Percentiles rank a stretch among this genome's conserved stretches.
Conservation (phyloP, 2,888 invertebrate genomes). For the Neoaliturus tenellus region DNA sequence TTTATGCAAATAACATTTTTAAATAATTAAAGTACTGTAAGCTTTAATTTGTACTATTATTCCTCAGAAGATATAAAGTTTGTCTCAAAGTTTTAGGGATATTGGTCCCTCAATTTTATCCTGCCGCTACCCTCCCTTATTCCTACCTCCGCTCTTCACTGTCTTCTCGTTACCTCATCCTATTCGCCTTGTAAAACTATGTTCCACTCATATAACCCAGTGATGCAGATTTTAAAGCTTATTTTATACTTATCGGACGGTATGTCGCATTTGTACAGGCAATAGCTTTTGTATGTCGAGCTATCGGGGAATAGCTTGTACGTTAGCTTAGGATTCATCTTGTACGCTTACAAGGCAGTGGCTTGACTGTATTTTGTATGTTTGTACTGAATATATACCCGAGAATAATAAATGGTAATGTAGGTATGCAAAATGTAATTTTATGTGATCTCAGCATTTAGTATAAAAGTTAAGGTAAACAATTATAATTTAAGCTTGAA, state of each 20-base stretch:
- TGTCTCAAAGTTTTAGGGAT: too few relatives aligned
- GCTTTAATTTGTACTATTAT: too few relatives aligned
- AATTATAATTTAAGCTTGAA: too few relatives aligned
- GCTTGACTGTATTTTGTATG: slow-evolving; percentile 29
- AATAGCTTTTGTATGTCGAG: slow-evolving; percentile 10
- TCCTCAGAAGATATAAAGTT: too few relatives aligned
- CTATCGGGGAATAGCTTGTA: neutral
- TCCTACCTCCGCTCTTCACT: too few relatives aligned
- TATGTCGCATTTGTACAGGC: neutral
- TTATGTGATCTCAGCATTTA: slow-evolving; percentile 25
- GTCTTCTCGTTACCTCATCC: neutral
- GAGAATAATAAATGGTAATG: neutral
- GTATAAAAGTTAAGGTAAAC: neutral
- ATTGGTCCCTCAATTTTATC: too few relatives aligned
- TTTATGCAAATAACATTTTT: too few relatives aligned
- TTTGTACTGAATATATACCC: neutral
- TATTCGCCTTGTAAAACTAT: neutral
- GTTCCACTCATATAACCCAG: neutral
- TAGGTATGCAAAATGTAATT: neutral
- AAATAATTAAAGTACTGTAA: too few relatives aligned
- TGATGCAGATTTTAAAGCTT: neutral
- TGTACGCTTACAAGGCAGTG: slow-evolving; percentile 22
- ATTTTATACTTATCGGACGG: neutral
- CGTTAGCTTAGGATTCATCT: slow-evolving; percentile 17
- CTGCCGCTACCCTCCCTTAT: too few relatives aligned